Evolutionary conservation across 1,140 invertebrate genomes (phyloP), one percentile per base, ranked within the genome.

Genomic region (Halesus radiatus): DNA sequence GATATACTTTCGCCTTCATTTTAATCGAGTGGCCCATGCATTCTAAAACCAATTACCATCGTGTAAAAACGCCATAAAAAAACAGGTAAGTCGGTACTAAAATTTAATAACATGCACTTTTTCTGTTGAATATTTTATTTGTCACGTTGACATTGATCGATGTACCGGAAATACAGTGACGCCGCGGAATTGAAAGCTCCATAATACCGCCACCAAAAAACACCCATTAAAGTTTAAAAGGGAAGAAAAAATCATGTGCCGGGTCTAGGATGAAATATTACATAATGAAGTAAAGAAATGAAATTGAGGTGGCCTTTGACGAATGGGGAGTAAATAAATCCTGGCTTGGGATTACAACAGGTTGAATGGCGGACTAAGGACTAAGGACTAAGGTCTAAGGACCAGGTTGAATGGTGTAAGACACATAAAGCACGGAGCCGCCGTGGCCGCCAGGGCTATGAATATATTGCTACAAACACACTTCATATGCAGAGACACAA

Each of bases 71-170:
- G n/a, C 54, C 22, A 64, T 23, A 64, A 64, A 64, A n/a, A 64
- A 23, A 1, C 60, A 16, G 18, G 23, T 64, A 64, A 22, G 60
- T 64, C 37, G 66, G 37, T 23, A 70, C 16, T 70, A 6, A 45
- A 70, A 26, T 16, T 10, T 70, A 70, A 70, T 50, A 45, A 70
- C 66, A 20, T 15, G 37, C 22, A n/a, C 22, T 45, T 18, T 70
- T 45, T 45, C 22, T 45, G 66, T 70, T 45, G 15, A 23, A 29
- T 13, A 64, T 64, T 64, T 45, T 45, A 45, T 68, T 45, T 70
- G 66, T 70, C 66, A 45, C 66, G 66, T 45, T 70, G 66, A 70
- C 66, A 70, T 50, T 70, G 66, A 70, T 45, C 32, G 66, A 70
- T 70, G 66, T 70, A 10, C 66, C 66, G 66, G 66, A 70, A 70